Percentiles rank a stretch among this genome's conserved stretches.
These are phyloP conservation scores for Drosophila gunungcola DNA, from an alignment of 1,140 invertebrate genomes.

Conservation along the genomic window DNA sequence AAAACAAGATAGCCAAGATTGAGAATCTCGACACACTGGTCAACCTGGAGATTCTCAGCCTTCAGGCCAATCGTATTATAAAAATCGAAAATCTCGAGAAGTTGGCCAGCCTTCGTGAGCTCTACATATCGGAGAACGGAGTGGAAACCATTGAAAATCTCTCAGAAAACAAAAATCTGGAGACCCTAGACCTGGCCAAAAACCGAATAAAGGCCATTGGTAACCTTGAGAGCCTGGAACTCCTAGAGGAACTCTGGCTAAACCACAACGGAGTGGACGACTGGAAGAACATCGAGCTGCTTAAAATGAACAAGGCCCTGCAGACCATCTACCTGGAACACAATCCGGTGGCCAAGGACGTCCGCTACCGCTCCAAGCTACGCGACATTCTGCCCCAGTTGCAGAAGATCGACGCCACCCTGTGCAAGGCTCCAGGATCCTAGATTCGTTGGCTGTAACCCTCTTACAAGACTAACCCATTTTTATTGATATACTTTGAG, in stretches of 20 bases:
- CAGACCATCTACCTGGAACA: constrained; percentile 96
- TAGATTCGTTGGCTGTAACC: constrained; percentile 70
- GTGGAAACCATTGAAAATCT: constrained; percentile 91
- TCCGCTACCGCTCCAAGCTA: constrained; percentile 96
- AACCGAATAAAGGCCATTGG: constrained; percentile 94
- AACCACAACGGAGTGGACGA: constrained; percentile 96
- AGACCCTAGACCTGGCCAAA: constrained; percentile 95
- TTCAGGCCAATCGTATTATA: constrained; percentile 95
- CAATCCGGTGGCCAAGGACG: constrained; percentile 94
- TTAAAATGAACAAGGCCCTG: constrained; percentile 91
- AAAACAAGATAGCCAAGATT: constrained; percentile 98
- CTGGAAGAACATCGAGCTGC: constrained; percentile 93
- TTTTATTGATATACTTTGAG: constrained; percentile 29
- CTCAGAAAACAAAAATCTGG: constrained; percentile 89
- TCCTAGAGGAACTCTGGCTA: constrained; percentile 97
- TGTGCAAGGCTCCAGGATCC: constrained; percentile 86
- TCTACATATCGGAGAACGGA: constrained; percentile 98
- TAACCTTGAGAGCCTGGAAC: constrained; percentile 90
- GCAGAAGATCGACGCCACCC: constrained; percentile 97
- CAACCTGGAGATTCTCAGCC: constrained; percentile 92
- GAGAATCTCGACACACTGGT: constrained; percentile 92
- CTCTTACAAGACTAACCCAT: constrained; percentile 36
- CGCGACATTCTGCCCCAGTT: constrained; percentile 94
- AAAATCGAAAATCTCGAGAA: constrained; percentile 94
- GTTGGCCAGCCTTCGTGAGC: constrained; percentile 91